Evolutionary conservation across 2,113 vertebrate genomes (phyloP).

Genomic region (Heloderma charlesbogerti): DNA sequence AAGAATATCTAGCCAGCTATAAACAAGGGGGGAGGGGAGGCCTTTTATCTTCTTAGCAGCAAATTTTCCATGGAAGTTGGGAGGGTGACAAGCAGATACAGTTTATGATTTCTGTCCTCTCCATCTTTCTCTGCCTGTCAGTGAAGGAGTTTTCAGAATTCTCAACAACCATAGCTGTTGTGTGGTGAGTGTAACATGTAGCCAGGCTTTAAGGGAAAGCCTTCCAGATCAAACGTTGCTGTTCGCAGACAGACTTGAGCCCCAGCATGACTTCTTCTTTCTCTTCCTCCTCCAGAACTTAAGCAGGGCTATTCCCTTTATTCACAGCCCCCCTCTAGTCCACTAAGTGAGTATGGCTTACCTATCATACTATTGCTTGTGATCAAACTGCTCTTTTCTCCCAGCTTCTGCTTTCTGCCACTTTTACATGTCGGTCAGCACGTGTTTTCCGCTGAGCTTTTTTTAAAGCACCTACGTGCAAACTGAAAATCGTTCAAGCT

Average conservation of each 20-base stretch:
- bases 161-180: not conserved
- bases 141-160: not conserved
- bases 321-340: too few relatives aligned
- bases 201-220: not conserved
- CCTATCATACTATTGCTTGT: not conserved
- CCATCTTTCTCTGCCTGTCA: not conserved
- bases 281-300: not conserved
- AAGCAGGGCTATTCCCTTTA: not conserved
- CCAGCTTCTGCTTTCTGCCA: constrained; percentile 50
- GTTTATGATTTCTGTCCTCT: not conserved
- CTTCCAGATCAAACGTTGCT: not conserved
- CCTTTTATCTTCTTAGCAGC: not conserved
- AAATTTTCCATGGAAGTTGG: not conserved
- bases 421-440: constrained; percentile 49
- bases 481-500: constrained; percentile 54
- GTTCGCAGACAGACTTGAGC: not conserved
- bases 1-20: not conserved
- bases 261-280: not conserved
- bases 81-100: not conserved
- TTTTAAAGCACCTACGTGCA: constrained; percentile 57
- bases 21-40: too few relatives aligned
- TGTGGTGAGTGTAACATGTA: not conserved
- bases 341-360: not conserved
- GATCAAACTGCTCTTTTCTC: constrained; percentile 15
- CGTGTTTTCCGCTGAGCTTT: constrained; percentile 66